Evolutionary conservation across 2,797 vertebrate genomes (phyloP), one percentile per base, ranked within the genome.

Genomic region (Gymnocypris eckloni): DNA sequence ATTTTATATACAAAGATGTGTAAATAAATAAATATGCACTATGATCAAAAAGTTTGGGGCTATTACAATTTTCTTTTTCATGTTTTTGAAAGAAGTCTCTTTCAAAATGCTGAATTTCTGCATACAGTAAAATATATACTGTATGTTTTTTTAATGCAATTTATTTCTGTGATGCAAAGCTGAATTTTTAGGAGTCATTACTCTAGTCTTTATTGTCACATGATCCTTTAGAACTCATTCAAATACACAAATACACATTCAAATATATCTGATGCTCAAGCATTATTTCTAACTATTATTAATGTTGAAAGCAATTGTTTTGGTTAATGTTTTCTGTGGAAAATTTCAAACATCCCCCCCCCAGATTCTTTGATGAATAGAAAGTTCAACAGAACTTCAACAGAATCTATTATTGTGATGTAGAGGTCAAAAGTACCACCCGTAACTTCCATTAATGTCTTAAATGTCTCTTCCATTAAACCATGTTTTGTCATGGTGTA

Each of bases 1-100:
- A 18, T 33, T 72, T 15, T 56, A 6, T 77, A 52, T 78, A 78
- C 7, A 78, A 78, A 78, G 54, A 56, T 77, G 12, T 77, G 3
- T 6, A 78, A 59, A 59, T n/a, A 78, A 59, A 59, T n/a, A 59
- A 7, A 78, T 16, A 4, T 25, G 39, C 8, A 61, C 1, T 41
- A 61, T 1, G 1, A n/a, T 79, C n/a, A n/a, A 25, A 61, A 3
- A 0, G 37, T 54, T 12, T 76, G 48, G 12, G 15, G n/a, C 33
- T 10, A 5, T 12, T 77, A 61, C 6, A 20, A 59, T 41, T 41
- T 20, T 20, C 1, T n/a, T 22, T 45, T 75, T 72, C 6, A 9
- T 50, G 4, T 28, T 50, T 25, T 43, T 45, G 69, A 45, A 73
- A 28, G 2, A 48, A 48, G 6, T 20, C 48, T 7, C 28, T 76